Evolutionary conservation across 2,888 invertebrate genomes (phyloP).

Genomic region (Siphonodentalium dalli): DNA sequence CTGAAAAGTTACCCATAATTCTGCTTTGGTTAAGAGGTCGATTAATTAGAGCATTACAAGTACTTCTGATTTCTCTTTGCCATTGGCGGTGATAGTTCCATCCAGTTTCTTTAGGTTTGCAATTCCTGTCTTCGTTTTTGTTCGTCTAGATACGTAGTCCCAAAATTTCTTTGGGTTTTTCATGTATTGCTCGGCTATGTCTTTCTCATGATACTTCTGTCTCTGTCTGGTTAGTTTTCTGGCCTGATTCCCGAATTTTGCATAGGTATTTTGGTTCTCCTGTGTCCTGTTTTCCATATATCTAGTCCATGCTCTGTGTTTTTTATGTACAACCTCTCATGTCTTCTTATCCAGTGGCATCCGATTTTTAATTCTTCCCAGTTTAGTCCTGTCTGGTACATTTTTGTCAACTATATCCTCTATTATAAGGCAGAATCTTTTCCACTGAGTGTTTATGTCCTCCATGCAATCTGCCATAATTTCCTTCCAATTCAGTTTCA

Average conservation of each 20-base stretch:
- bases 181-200: not conserved
- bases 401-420: not conserved
- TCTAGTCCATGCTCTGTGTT: not conserved
- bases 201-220: not conserved
- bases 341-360: slow-evolving; percentile 3
- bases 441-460: not conserved
- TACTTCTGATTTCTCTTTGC: too few species aligned
- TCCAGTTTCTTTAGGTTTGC: too few species aligned
- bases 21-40: too few species aligned
- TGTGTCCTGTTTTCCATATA: not conserved
- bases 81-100: too few species aligned
- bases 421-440: not conserved
- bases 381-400: not conserved
- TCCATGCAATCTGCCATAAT: not conserved
- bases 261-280: not conserved
- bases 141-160: too few species aligned
- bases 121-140: too few species aligned
- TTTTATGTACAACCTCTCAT: not conserved
- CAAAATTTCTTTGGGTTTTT: too few species aligned
- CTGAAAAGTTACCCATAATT: too few species aligned
- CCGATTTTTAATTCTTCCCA: not conserved
- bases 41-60: too few species aligned
- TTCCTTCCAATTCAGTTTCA: too few species aligned
- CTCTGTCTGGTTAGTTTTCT: not conserved
- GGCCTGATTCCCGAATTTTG: not conserved